phyloP scores from a whole-genome alignment of 2,888 invertebrate genomes.

The Byasa hedistus region DNA sequence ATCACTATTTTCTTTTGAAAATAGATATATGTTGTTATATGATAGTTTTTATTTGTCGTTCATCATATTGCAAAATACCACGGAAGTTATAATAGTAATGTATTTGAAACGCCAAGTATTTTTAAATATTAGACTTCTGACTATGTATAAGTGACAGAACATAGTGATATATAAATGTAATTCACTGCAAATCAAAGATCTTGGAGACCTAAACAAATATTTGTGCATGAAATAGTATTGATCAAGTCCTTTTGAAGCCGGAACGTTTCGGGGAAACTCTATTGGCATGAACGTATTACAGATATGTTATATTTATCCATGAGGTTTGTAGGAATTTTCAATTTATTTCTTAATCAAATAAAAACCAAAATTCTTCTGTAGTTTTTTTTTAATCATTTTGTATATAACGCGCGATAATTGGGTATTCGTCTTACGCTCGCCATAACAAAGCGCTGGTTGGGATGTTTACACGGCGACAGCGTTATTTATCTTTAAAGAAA shows the following conservation, averaged over 20 bases:
- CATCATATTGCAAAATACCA: too few relatives aligned
- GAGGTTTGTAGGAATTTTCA: background rate
- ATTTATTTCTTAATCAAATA: background rate
- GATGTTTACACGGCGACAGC: too few relatives aligned
- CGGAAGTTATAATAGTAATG: too few relatives aligned
- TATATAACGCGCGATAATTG: too few relatives aligned
- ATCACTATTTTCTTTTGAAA: too few relatives aligned
- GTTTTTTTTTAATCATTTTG: background rate
- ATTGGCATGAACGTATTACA: background rate
- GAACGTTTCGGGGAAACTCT: conserved; percentile 12
- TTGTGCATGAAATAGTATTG: conserved; percentile 24
- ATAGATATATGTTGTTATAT: too few relatives aligned
- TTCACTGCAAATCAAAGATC: conserved; percentile 21
- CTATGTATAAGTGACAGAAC: background rate
- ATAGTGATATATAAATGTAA: conserved; percentile 16
- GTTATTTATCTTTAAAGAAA: too few relatives aligned
- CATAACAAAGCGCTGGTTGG: too few relatives aligned
- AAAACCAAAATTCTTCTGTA: background rate
- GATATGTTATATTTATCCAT: conserved; percentile 3
- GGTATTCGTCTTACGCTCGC: too few relatives aligned
- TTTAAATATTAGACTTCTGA: background rate
- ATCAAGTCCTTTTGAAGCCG: conserved; percentile 21
- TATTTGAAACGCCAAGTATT: background rate
- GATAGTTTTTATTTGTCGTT: too few relatives aligned
- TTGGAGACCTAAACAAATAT: conserved; percentile 23